Conservation (phyloP, 1,140 invertebrate genomes). For the Melanaphis sacchari region DNA sequence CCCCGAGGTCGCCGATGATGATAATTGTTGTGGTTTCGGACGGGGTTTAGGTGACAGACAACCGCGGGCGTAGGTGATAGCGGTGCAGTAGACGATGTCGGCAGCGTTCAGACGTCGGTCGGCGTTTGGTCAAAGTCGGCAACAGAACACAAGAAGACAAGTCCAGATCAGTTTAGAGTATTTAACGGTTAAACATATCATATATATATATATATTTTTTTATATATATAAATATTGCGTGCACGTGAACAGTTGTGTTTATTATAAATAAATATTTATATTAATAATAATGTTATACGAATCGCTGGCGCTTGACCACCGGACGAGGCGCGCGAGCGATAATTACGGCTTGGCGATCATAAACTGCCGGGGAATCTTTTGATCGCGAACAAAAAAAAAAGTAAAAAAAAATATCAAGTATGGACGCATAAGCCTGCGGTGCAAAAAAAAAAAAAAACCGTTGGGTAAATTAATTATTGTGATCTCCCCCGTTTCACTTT, state of each 20-base stretch:
- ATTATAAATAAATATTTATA: neutral
- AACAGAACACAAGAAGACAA: conserved; percentile 43
- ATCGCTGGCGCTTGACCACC: no score
- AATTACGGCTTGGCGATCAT: neutral
- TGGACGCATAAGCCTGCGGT: neutral
- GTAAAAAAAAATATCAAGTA: neutral
- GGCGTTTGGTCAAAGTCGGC: neutral
- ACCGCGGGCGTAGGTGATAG: neutral
- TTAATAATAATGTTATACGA: neutral
- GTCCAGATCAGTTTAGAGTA: conserved; percentile 46
- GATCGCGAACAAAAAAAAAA: neutral
- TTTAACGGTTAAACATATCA: neutral
- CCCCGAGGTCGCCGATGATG: conserved; percentile 80
- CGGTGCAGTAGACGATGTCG: neutral
- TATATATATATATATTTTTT: neutral
- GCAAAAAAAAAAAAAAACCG: neutral
- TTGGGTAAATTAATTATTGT: no score
- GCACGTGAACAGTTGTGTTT: neutral
- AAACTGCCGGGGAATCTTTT: neutral
- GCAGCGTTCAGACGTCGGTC: neutral
- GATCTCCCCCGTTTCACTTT: neutral
- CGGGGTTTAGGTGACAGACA: conserved; percentile 52
- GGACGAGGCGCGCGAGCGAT: neutral
- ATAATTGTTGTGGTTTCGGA: conserved; percentile 68
- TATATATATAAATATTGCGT: neutral